phyloP scores from a whole-genome alignment of 2,113 vertebrate species.

The Tachuris rubrigastra region DNA sequence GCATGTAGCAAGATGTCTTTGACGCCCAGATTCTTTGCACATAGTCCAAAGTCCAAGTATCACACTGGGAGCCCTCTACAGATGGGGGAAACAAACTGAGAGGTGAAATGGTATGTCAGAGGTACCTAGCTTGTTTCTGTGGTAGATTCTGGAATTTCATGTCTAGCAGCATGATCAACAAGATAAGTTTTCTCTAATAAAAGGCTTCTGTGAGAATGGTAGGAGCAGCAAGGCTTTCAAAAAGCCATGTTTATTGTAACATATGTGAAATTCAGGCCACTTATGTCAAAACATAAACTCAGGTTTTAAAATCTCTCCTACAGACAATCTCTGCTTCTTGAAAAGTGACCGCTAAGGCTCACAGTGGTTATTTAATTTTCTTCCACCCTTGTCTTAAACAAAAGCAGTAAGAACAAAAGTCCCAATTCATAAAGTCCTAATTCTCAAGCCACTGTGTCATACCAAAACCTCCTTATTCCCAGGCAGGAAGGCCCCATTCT shows the following conservation, averaged over 20 bases:
- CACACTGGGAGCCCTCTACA: background rate
- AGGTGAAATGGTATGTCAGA: background rate
- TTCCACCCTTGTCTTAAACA: background rate
- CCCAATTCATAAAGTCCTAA: background rate
- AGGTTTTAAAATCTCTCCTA: background rate
- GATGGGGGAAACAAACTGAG: background rate
- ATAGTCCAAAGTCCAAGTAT: background rate
- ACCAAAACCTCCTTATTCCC: background rate
- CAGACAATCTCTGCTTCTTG: background rate
- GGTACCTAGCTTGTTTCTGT: rapidly evolving
- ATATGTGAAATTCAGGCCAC: background rate
- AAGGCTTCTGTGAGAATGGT: background rate
- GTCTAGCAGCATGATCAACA: rapidly evolving
- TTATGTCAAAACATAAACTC: background rate
- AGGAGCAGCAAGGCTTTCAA: background rate
- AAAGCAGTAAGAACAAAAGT: background rate
- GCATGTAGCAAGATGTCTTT: background rate
- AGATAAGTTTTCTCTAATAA: background rate
- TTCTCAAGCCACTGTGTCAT: background rate
- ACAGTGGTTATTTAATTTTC: background rate
- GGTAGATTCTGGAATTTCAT: background rate
- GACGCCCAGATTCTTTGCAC: background rate
- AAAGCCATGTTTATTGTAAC: background rate
- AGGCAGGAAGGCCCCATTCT: background rate
- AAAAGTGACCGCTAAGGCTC: background rate